These are phyloP conservation scores for Dermolepida albohirtum DNA, from an alignment of 2,888 invertebrate species.

Conservation along the genomic window DNA sequence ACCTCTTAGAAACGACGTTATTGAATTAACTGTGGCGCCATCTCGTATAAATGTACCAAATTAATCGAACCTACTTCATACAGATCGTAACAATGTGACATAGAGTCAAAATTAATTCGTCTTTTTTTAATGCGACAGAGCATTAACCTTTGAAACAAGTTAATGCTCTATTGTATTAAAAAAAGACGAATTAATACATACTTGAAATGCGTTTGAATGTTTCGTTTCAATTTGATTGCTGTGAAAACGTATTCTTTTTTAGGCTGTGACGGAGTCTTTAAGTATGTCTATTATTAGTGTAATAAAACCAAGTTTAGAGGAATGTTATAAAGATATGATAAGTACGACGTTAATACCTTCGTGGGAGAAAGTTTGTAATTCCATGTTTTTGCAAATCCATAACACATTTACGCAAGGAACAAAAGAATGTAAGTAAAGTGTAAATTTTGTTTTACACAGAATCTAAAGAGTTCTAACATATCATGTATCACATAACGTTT, in stretches of 20 bases:
- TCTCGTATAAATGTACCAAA: no score
- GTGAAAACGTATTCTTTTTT: slow-evolving; percentile 49
- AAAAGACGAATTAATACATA: no score
- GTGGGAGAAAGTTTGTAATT: slow-evolving; percentile 87
- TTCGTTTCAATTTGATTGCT: slow-evolving; percentile 13
- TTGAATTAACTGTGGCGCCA: no score
- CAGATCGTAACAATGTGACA: no score
- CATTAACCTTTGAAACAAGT: no score
- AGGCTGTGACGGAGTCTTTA: slow-evolving; percentile 82
- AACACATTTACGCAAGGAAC: slow-evolving; percentile 89
- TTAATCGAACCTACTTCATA: no score
- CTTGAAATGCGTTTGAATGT: background rate
- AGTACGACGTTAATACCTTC: slow-evolving; percentile 82
- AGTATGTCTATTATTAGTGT: slow-evolving; percentile 76
- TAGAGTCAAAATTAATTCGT: no score
- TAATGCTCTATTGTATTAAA: no score
- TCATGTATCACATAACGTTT: no score
- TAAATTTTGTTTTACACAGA: background rate
- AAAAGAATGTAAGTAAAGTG: slow-evolving; percentile 81
- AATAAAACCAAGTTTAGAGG: slow-evolving; percentile 80
- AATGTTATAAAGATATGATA: slow-evolving; percentile 83
- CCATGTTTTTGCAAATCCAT: slow-evolving; percentile 91
- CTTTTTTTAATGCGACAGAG: no score
- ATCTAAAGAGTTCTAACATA: no score
- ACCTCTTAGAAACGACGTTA: no score